phyloP scores from a whole-genome alignment of 2,888 invertebrate species.

The Pheosia tremula region DNA sequence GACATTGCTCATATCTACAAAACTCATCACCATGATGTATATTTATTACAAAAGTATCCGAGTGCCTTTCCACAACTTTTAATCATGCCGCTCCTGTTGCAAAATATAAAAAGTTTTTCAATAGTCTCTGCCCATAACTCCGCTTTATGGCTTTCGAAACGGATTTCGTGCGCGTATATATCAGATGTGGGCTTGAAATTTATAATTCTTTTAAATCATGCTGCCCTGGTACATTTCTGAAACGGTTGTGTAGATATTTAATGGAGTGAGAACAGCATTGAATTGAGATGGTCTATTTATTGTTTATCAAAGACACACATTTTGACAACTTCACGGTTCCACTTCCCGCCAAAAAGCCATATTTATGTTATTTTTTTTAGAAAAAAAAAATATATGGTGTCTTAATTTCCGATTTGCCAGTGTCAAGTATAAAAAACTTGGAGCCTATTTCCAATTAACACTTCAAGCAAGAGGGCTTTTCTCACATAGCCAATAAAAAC shows the following conservation, averaged over 20 bases:
- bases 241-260: neutral
- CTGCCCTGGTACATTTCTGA: neutral
- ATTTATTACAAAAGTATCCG: neutral
- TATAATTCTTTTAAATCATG: conserved; percentile 12
- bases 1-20: neutral
- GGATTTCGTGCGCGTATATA: conserved; percentile 5
- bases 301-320: too few species aligned
- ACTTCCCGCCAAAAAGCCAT: too few species aligned
- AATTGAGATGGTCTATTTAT: too few species aligned
- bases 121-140: conserved; percentile 11
- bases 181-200: conserved; percentile 9
- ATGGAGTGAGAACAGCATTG: too few species aligned
- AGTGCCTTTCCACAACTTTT: conserved; percentile 1
- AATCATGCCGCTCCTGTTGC: neutral
- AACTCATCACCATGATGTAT: neutral
- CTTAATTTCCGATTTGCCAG: too few species aligned
- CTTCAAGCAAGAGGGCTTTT: too few species aligned
- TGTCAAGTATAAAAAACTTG: too few species aligned
- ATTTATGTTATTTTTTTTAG: too few species aligned
- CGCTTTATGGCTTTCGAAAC: conserved; percentile 10
- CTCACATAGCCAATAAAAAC: too few species aligned
- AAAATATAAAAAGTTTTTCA: conserved; percentile 18
- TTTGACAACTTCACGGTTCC: too few species aligned
- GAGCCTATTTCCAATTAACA: too few species aligned
- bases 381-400: too few species aligned